A percentile compares a stretch with the other conserved stretches of the same genome.
phyloP scores from a whole-genome alignment of 92 coral and sea anemone genomes.

The Parazoanthus swiftii region DNA sequence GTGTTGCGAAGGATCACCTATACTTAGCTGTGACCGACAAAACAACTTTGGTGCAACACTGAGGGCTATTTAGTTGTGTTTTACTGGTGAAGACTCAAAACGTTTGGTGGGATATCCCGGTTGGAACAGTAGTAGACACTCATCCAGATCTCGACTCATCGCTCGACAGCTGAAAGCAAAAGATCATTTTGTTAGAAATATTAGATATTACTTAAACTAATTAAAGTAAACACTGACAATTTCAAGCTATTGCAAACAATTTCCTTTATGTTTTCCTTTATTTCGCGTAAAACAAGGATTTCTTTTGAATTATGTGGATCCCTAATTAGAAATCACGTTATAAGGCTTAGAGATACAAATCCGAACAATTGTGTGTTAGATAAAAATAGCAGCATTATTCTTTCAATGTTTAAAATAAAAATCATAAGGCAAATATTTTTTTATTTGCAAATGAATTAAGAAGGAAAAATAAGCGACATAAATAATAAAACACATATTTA shows the following conservation, averaged over 20 bases:
- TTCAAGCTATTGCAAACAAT: neutral
- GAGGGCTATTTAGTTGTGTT: neutral
- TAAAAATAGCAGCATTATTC: too few species aligned
- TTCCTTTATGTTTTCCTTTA: too few species aligned
- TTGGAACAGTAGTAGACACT: neutral
- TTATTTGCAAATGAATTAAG: too few species aligned
- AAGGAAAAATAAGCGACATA: too few species aligned
- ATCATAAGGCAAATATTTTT: too few species aligned
- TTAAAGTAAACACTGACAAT: constrained; percentile 1
- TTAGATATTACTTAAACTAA: neutral
- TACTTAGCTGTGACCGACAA: neutral
- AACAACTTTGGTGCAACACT: neutral
- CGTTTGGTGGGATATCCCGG: neutral
- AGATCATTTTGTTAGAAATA: neutral
- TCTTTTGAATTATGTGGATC: too few species aligned
- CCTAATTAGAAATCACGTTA: too few species aligned
- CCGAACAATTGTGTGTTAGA: too few species aligned
- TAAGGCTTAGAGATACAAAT: too few species aligned
- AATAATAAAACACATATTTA: too few species aligned
- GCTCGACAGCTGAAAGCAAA: constrained; percentile 8
- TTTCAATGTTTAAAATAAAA: too few species aligned
- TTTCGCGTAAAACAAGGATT: too few species aligned
- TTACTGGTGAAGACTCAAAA: neutral
- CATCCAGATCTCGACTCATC: neutral
- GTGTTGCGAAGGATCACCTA: neutral